Percentiles rank a stretch among this genome's conserved stretches.
These are phyloP conservation scores for Phainopepla nitens DNA, from an alignment of 2,113 vertebrate species.

Conservation along the genomic window DNA sequence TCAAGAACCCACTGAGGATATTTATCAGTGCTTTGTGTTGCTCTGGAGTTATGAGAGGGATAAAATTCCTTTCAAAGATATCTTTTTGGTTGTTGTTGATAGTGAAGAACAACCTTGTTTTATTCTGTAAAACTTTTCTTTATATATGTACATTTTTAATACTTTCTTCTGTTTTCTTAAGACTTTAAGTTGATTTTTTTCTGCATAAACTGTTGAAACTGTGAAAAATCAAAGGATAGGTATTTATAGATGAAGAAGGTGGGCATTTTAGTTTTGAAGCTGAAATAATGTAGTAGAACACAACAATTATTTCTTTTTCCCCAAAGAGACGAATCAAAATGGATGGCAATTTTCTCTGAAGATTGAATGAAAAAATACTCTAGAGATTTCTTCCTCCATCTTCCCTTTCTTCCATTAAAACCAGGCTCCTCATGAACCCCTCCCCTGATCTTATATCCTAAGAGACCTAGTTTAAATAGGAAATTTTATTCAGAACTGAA, in stretches of 20 bases:
- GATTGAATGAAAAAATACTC: not conserved
- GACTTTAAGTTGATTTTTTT: not conserved
- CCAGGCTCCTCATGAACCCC: not conserved
- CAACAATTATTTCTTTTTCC: not conserved
- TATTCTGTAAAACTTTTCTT: not conserved
- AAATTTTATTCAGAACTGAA: slow-evolving; percentile 11
- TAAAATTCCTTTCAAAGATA: not conserved
- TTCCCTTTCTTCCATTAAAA: not conserved
- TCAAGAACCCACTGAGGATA: not conserved
- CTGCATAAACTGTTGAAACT: not conserved
- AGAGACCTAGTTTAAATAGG: not conserved
- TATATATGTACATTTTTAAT: not conserved
- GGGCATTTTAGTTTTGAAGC: not conserved
- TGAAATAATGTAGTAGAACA: not conserved
- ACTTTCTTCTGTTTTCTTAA: not conserved
- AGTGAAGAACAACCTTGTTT: not conserved
- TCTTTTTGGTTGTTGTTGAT: not conserved
- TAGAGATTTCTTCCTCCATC: not conserved
- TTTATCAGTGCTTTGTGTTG: not conserved
- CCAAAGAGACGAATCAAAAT: not conserved
- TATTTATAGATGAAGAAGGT: not conserved
- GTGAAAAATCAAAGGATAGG: not conserved
- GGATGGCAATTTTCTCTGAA: not conserved
- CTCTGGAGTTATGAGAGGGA: not conserved
- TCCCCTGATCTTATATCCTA: not conserved